Percentiles rank a stretch among this genome's conserved stretches.
Conservation (phyloP, 2,113 vertebrate species). For the Brachyhypopomus occidentalis region DNA sequence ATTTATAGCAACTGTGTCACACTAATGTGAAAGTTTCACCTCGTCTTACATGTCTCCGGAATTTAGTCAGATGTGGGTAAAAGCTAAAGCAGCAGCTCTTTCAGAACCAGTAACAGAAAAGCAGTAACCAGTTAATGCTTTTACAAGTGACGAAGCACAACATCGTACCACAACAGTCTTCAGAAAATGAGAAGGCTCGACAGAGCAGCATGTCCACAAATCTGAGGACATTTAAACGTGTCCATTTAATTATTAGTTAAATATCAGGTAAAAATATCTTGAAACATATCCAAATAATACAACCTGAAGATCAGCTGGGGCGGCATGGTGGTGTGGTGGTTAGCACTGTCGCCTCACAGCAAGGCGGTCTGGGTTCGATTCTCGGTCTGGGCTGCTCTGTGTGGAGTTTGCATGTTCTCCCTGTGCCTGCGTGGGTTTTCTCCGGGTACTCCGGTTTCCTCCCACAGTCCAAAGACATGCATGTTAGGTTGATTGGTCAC, state of each 20-base stretch:
- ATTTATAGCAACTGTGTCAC: conserved; percentile 29
- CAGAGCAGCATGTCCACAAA: not conserved
- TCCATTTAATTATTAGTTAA: not conserved
- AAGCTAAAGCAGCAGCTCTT: conserved; percentile 31
- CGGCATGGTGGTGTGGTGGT: too few relatives aligned
- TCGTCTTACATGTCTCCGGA: conserved; percentile 25
- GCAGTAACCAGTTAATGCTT: conserved; percentile 19
- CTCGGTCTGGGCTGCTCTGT: too few relatives aligned
- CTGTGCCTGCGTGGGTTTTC: too few relatives aligned
- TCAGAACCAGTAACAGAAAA: conserved; percentile 15
- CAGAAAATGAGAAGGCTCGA: not conserved
- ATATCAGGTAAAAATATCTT: not conserved
- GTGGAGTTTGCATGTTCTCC: too few relatives aligned
- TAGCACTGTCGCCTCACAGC: too few relatives aligned
- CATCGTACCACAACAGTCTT: conserved; percentile 4
- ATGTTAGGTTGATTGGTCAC: too few relatives aligned
- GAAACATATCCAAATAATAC: too few relatives aligned
- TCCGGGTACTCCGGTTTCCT: too few relatives aligned
- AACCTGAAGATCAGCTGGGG: too few relatives aligned
- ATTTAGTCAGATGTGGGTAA: conserved; percentile 45
- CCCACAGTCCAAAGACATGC: too few relatives aligned
- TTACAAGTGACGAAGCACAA: conserved; percentile 26
- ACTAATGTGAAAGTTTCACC: conserved; percentile 12
- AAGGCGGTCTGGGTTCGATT: too few relatives aligned
- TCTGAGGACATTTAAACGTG: too few relatives aligned